These are phyloP conservation scores for Echinops telfairi DNA, from an alignment of 2,113 vertebrate species.

Conservation along the genomic window DNA sequence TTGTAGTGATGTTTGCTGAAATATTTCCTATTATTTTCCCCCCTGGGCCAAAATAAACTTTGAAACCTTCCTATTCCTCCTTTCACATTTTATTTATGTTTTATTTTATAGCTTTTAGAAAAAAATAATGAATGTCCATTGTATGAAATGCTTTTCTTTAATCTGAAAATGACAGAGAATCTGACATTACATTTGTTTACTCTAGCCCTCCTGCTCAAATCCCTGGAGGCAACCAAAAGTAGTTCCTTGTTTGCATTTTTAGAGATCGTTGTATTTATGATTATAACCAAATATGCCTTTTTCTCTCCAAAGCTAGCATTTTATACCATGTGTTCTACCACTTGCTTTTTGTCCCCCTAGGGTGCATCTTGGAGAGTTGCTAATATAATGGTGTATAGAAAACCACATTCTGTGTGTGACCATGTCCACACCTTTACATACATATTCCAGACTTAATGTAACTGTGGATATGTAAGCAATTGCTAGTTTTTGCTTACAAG, in stretches of 20 bases:
- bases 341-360: too few relatives aligned
- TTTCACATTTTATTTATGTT: not conserved
- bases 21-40: not conserved
- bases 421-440: too few relatives aligned
- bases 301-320: not conserved
- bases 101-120: slow-evolving; percentile 2
- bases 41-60: not conserved
- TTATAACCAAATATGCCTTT: not conserved
- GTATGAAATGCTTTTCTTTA: not conserved
- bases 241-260: not conserved
- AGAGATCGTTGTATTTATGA: not conserved
- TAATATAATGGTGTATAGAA: too few relatives aligned
- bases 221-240: not conserved
- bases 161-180: not conserved
- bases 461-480: too few relatives aligned
- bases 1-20: not conserved
- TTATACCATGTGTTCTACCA: not conserved
- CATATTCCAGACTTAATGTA: too few relatives aligned
- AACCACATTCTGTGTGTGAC: too few relatives aligned
- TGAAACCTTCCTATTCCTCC: not conserved
- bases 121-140: not conserved
- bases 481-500: too few relatives aligned
- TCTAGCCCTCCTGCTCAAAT: not conserved
- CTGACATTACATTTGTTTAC: not conserved
- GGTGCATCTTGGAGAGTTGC: too few relatives aligned